A percentile compares a stretch with the other conserved stretches of the same genome.
These are phyloP conservation scores for Nudaria mundana DNA, from an alignment of 2,888 invertebrate genomes.

Conservation along the genomic window DNA sequence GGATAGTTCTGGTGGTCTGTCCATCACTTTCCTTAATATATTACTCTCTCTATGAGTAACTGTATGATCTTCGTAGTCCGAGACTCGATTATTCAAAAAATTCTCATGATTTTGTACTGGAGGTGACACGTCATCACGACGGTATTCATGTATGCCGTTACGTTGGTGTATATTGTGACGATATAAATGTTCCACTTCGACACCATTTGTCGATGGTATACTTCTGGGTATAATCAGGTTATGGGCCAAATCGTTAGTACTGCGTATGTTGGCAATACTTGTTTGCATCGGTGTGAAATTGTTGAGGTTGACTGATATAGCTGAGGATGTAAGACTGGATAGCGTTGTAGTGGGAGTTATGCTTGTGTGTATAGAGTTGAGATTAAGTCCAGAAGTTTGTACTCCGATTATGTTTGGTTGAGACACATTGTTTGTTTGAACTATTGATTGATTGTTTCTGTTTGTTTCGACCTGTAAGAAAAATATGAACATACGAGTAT, in stretches of 20 bases:
- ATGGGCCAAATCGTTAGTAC: slow-evolving; percentile 59
- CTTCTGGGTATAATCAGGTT: slow-evolving; percentile 62
- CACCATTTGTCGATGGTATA: slow-evolving; percentile 59
- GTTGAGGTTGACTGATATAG: slow-evolving; percentile 59
- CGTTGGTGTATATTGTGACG: slow-evolving; percentile 46
- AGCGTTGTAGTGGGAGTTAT: slow-evolving; percentile 52
- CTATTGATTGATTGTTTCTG: slow-evolving; percentile 60
- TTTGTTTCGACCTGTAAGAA: slow-evolving; percentile 56
- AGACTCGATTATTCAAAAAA: slow-evolving; percentile 63
- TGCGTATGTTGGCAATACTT: slow-evolving; percentile 56
- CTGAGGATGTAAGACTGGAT: slow-evolving; percentile 53
- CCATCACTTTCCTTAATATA: slow-evolving; percentile 48
- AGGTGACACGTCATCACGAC: slow-evolving; percentile 54
- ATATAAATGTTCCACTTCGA: slow-evolving; percentile 61
- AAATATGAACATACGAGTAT: slow-evolving; percentile 7
- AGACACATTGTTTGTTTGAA: slow-evolving; percentile 49
- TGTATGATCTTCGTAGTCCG: slow-evolving; percentile 65
- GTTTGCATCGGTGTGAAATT: slow-evolving; percentile 46
- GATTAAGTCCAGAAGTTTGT: slow-evolving; percentile 49
- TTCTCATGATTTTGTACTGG: slow-evolving; percentile 59
- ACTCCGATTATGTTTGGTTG: slow-evolving; percentile 59
- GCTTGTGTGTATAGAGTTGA: slow-evolving; percentile 45
- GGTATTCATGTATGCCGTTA: slow-evolving; percentile 65
- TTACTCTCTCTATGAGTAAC: slow-evolving; percentile 51
- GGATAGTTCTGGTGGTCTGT: slow-evolving; percentile 55